Percentiles rank a stretch among this genome's conserved stretches.
Evolutionary conservation across 37 sponge, comb jelly and placozoan species (phyloP).

Genomic region (Amphimedon queenslandica): DNA sequence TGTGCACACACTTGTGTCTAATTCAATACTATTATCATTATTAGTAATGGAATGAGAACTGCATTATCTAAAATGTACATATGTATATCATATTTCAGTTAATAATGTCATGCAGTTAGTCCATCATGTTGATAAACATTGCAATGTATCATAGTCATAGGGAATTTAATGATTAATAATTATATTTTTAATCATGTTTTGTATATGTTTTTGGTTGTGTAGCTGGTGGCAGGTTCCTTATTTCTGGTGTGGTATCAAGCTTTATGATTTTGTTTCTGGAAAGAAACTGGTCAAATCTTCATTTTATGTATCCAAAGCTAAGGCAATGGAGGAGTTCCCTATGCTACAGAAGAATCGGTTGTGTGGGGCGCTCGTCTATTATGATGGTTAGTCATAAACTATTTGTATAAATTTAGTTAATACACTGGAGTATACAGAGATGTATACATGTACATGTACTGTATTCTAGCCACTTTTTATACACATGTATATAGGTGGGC

Average conservation of each 20-base stretch:
- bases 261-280: conserved; percentile 95
- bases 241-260: conserved; percentile 92
- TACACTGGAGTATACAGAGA: too few relatives aligned
- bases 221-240: conserved; percentile 99
- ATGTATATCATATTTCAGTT: neutral
- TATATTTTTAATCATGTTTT: neutral
- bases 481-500: too few relatives aligned
- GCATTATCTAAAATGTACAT: neutral
- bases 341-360: conserved; percentile 87
- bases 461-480: too few relatives aligned
- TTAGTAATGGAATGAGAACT: too few relatives aligned
- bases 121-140: neutral
- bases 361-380: conserved; percentile 89
- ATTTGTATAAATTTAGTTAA: too few relatives aligned
- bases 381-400: conserved; percentile 68
- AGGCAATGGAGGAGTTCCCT: conserved; percentile 95
- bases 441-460: conserved; percentile 1
- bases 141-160: neutral
- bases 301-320: conserved; percentile 78
- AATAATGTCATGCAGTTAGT: too few relatives aligned
- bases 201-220: conserved; percentile 1
- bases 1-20: too few relatives aligned
- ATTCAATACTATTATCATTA: too few relatives aligned
- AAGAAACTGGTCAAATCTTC: conserved; percentile 76
- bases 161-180: neutral